Base-by-base conservation (phyloP, 2,888 invertebrate genomes). In the Lapara coniferarum region DNA sequence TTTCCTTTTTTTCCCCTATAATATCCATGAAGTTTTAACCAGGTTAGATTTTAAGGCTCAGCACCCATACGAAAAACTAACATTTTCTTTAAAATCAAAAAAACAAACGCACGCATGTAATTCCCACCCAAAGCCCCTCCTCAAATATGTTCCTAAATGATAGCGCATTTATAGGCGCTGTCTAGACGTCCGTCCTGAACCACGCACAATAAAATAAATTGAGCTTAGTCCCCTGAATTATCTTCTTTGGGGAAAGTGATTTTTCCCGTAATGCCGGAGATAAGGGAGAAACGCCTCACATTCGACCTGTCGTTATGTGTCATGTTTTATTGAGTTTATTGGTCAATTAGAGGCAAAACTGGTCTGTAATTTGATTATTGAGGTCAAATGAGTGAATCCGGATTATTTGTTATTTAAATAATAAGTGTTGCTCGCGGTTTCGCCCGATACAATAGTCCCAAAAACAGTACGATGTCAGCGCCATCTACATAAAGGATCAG, bases 81-180 rank as follows among this genome's bases (percentile, higher is more conserved):
- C n/a, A n/a, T n/a, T n/a, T n/a, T n/a, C n/a, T n/a, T n/a, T 25
- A 5, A 37, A 37, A 37, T 0, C 37, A 37, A 37, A n/a, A 7
- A 37, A 37, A 16, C 14, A n/a, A 7, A 10, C 10, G 3, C 4
- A n/a, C 2, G 10, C 49, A 63, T 63, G 63, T 63, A 63, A 13
- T 49, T 4, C 63, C 12, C 49, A 49, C 49, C 63, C 19, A 49
- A 19, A 59, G 44, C 44, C 10, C 16, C 44, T 63, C 19, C 63
- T 46, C 19, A 63, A 63, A 63, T 63, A 63, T 63, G 63, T 63
- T 63, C 63, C 49, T 16, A 63, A 46, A 63, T 63, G 59, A 63
- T 63, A 46, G 12, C 44, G 49, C 63, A 63, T 63, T 63, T 63
- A 46, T 16, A 63, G 16, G 13, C 49, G 13, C 19, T 12, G 63